Evolutionary conservation across 1,140 invertebrate species (phyloP), one percentile per base, ranked within the genome.

Genomic region (Drosophila orena): DNA sequence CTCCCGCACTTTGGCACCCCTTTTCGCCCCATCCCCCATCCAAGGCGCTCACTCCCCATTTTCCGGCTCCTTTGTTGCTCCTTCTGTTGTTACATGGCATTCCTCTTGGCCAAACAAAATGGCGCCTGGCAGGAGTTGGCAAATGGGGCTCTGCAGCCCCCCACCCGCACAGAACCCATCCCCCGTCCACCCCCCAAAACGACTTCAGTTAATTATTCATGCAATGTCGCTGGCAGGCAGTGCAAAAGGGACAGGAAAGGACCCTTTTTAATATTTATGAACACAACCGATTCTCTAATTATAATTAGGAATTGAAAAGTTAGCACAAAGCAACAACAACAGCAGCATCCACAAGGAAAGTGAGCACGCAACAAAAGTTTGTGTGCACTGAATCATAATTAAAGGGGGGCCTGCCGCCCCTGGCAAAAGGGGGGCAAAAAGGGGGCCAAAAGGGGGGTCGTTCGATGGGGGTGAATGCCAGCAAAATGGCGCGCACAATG

Each of bases 211-310:
- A 88, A 88, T 88, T 88, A 88, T 88, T 88, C 83, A 88, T 88
- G 84, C 83, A 88, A 88, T 88, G 83, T 88, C 83, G 83, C 61
- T 89, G 84, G 79, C 79, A 54, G 55, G 20, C 56, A 30, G 49
- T 30, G 46, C 58, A 59, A 52, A 43, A 65, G 40, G 10, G 69
- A 27, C 46, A 42, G 60, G 37, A 60, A 55, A 43, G 61, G 80
- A 89, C 85, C 84, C 84, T 89, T 89, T 89, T 89, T 89, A 89
- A 89, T 89, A 89, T 89, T 89, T 89, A 89, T 89, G 84, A 89
- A 89, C 84, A 89, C 84, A 89, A 89, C 85, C 84, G 85, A 90
- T 90, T 89, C 84, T 90, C 84, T 89, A 89, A 89, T 89, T 89
- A 89, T 89, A 89, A 89, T 89, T 89, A 89, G 84, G 84, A 89